Evolutionary conservation across 1,140 invertebrate species (phyloP).

Genomic region (Agrilus planipennis): DNA sequence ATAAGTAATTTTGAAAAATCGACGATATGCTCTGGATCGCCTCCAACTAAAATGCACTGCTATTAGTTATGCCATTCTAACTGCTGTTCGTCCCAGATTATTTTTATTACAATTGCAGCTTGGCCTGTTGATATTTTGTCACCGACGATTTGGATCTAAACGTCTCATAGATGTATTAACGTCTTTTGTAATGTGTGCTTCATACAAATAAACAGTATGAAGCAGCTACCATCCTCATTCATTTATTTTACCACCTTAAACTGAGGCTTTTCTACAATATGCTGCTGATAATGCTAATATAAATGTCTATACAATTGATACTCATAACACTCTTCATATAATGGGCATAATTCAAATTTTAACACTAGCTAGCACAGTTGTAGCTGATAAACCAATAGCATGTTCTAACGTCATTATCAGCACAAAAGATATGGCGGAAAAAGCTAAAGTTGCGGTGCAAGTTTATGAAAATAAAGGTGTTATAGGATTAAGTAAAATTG

Average conservation of each 20-base stretch:
- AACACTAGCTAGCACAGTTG: constrained; percentile 14
- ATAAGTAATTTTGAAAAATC: constrained; percentile 21
- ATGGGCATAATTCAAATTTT: constrained; percentile 25
- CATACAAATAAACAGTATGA: constrained; percentile 1
- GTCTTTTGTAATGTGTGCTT: constrained; percentile 19
- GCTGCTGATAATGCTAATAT: constrained; percentile 28
- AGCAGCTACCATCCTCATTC: background rate
- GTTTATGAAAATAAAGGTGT: constrained; percentile 2
- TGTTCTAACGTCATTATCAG: background rate
- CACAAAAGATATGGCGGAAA: background rate
- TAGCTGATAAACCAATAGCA: background rate
- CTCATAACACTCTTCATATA: constrained; percentile 24
- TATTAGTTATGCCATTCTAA: constrained; percentile 25
- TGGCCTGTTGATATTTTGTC: constrained; percentile 23
- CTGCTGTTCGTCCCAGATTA: constrained; percentile 20
- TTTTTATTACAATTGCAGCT: constrained; percentile 28
- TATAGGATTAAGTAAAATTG: background rate
- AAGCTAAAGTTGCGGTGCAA: background rate
- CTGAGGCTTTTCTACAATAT: constrained; percentile 22
- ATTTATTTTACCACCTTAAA: constrained; percentile 11
- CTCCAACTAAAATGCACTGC: constrained; percentile 23
- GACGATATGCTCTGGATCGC: constrained; percentile 14
- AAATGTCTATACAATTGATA: constrained; percentile 26
- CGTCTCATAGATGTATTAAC: constrained; percentile 26
- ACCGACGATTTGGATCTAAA: constrained; percentile 24